Base-by-base conservation (phyloP, 2,888 invertebrate genomes). In the Protonemura montana region DNA sequence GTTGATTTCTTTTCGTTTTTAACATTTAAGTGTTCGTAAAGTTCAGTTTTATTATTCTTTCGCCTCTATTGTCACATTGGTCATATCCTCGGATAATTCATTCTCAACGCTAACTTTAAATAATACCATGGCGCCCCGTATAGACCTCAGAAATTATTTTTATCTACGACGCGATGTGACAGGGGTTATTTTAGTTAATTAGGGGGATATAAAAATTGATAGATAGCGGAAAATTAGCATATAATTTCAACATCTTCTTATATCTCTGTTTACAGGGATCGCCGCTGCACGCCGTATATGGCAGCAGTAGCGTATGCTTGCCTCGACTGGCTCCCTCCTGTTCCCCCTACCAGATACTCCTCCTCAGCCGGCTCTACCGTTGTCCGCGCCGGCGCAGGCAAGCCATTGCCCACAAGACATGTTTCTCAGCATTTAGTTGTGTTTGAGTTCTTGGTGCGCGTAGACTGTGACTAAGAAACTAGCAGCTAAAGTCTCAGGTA, bases 211-310 rank as follows among this genome's bases (percentile, higher is more conserved):
- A 83, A 83, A 83, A 83, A 83, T 42, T 83, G 82, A 83, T 41
- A 83, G 42, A 83, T 83, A 83, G 41, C 41, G 41, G 21, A n/a
- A 83, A 83, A 41, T 41, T 30, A 83, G 25, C 82, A 35, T 30
- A 78, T 35, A 30, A 82, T 30, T 35, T 29, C 82, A 30, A 82
- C 30, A 30, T 59, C 59, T 59, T 59, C 82, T 30, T 30, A 83
- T 83, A 83, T 83, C 82, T 86, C 87, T 87, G 87, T 87, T 87
- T 87, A 87, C 87, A 86, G 85, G 80, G 86, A 82, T 76, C 85
- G 78, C 85, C 77, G 80, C 85, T 26, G 87, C 88, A 85, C 83
- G 86, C 88, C 87, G 86, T 88, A 88, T 88, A 88, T 87, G 88
- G 88, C 87, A 86, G 86, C 88, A 87, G 87, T 86, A 87, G 85